Percentiles rank a stretch among this genome's conserved stretches.
Conservation (phyloP, 2,113 vertebrate species). For the Triplophysa tibetana region DNA sequence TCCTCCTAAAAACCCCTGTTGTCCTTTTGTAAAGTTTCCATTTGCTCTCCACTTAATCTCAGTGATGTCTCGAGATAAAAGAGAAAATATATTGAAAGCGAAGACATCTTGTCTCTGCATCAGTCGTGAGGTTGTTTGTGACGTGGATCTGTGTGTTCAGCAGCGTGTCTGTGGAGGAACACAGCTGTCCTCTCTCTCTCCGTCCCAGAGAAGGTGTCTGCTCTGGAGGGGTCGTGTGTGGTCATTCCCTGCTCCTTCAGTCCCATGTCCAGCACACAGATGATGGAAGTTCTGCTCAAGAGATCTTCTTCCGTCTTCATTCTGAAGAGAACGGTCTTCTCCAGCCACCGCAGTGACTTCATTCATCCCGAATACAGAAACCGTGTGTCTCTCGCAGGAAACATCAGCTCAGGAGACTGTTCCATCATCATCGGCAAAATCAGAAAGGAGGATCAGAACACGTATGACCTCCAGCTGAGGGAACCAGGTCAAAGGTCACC, state of each 20-base stretch:
- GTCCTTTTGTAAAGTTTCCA: no score
- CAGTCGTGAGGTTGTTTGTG: neutral
- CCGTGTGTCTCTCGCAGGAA: slow-evolving; percentile 61
- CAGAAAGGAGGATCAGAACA: slow-evolving; percentile 55
- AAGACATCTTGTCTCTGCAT: no score
- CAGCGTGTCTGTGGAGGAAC: slow-evolving; percentile 55
- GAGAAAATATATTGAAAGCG: no score
- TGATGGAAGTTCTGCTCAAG: slow-evolving; percentile 62
- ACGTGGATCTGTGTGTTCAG: neutral
- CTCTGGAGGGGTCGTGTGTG: slow-evolving; percentile 71
- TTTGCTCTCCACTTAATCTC: no score
- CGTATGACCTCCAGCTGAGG: slow-evolving; percentile 68
- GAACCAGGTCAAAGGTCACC: slow-evolving; percentile 39
- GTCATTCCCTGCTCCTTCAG: slow-evolving; percentile 77
- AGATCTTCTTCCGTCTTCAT: slow-evolving; percentile 40
- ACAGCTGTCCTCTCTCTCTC: slow-evolving; percentile 52
- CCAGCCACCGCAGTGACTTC: slow-evolving; percentile 52
- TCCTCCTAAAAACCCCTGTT: no score
- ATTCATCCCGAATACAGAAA: slow-evolving; percentile 38
- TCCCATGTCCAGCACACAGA: slow-evolving; percentile 11
- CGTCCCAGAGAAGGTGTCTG: slow-evolving; percentile 62
- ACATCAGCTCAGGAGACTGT: slow-evolving; percentile 68
- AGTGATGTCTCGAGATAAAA: no score
- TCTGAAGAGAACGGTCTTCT: slow-evolving; percentile 59
- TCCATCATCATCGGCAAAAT: slow-evolving; percentile 69